These are phyloP conservation scores for Lampris megalopsis DNA, from an alignment of 2,113 vertebrate genomes.

Conservation along the genomic window DNA sequence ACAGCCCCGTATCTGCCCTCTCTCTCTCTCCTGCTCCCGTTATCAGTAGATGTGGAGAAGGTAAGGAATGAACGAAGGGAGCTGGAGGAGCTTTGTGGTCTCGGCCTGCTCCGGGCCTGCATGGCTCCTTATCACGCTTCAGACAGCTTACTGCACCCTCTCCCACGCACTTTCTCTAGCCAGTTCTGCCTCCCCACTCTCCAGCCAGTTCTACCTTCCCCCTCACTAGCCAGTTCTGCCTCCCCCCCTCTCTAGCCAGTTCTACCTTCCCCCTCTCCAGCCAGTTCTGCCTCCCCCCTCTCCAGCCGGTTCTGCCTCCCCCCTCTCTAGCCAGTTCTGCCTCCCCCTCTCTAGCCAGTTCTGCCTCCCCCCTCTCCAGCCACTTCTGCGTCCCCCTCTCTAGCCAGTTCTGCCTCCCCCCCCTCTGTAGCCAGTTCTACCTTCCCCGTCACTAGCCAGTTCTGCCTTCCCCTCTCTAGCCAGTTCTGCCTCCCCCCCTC, in stretches of 20 bases:
- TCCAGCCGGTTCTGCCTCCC: too few relatives aligned
- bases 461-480: too few relatives aligned
- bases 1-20: constrained; percentile 53
- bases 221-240: background rate
- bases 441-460: too few relatives aligned
- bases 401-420: too few relatives aligned
- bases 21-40: constrained; percentile 33
- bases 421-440: too few relatives aligned
- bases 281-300: constrained; percentile 1
- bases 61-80: constrained; percentile 64
- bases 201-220: background rate
- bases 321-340: background rate
- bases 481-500: too few relatives aligned
- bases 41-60: constrained; percentile 71
- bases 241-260: background rate
- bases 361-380: too few relatives aligned
- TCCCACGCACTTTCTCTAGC: constrained; percentile 52
- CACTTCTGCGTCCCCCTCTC: too few relatives aligned
- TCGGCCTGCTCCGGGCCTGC: constrained; percentile 56
- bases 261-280: background rate
- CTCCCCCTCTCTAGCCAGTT: too few relatives aligned
- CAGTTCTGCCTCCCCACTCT: constrained; percentile 1
- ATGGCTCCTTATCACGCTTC: constrained; percentile 73
- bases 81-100: constrained; percentile 73
- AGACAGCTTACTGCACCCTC: constrained; percentile 60